Evolutionary conservation across 2,113 vertebrate genomes (phyloP), one percentile per base, ranked within the genome.

Genomic region (Tupaia chinensis): DNA sequence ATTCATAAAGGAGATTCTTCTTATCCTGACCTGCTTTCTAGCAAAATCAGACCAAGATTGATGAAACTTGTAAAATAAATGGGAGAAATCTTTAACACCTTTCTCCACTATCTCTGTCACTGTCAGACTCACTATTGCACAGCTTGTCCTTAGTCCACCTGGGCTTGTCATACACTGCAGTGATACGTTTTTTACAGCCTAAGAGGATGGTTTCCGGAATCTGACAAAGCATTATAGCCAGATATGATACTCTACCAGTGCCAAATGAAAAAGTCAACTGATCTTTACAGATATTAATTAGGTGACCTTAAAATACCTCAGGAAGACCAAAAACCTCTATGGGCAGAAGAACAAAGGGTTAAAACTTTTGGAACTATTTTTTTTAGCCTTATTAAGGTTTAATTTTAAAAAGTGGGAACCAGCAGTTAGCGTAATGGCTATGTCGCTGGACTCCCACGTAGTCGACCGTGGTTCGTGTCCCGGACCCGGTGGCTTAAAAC

Each of bases 251-350:
- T 89, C 6, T 19, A 81, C 5, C 32, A 44, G 53, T n/a, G 20
- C 68, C 60, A 79, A 19, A 92, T 65, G 63, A 29, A 76, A 86
- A 76, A n/a, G 29, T 1, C 85, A 32, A 85, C 3, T 86, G 34
- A 89, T 44, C 65, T 89, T 93, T 76, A 68, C n/a, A 89, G 70
- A 85, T 13, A 20, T 65, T 76, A 85, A 65, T 86, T n/a, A 70
- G 3, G 23, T 72, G 14, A 80, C 65, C 16, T 89, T 74, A 68
- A 93, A 27, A 25, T 9, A 89, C 58, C 29, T 32, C 61, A 74
- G 73, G 78, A 66, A 63, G 6, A 89, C 80, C 0, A 74, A 85
- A 89, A 76, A 85, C 12, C 44, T 81, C 68, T 25, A 53, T 15
- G 6, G 19, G 25, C n/a, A 78, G 4, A 72, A 87, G 70, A 91